These are phyloP conservation scores for Morpho deidamia DNA, from an alignment of 2,888 invertebrate genomes.

Conservation along the genomic window DNA sequence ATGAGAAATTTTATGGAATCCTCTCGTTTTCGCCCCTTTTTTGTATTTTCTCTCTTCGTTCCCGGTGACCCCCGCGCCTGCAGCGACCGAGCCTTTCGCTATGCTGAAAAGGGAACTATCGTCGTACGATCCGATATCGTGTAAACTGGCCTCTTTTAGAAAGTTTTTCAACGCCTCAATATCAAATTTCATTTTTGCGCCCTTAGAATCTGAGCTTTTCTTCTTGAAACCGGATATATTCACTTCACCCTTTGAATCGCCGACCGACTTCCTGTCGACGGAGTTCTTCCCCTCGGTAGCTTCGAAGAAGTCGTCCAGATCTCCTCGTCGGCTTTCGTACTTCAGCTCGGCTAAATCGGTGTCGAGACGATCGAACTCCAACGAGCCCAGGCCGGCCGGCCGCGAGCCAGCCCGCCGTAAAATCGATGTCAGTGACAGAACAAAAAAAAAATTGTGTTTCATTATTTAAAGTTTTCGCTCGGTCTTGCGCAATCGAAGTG, in stretches of 20 bases:
- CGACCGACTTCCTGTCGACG: constrained; percentile 15
- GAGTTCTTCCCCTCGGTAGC: constrained; percentile 36
- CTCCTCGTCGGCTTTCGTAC: constrained; percentile 55
- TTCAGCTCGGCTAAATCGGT: constrained; percentile 47
- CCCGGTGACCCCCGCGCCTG: constrained; percentile 56
- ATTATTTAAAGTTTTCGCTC: constrained; percentile 46
- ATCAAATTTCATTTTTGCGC: constrained; percentile 43
- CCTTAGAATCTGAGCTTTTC: constrained; percentile 44
- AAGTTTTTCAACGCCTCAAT: constrained; percentile 51
- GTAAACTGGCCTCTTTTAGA: constrained; percentile 43
- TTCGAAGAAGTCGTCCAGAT: constrained; percentile 48
- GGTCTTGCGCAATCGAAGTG: constrained; percentile 60
- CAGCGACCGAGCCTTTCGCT: constrained; percentile 52
- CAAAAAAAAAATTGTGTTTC: constrained; percentile 49
- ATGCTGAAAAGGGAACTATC: constrained; percentile 59
- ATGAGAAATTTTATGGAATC: constrained; percentile 77
- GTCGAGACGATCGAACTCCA: constrained; percentile 52
- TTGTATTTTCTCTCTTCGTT: constrained; percentile 68
- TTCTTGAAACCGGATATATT: constrained; percentile 48
- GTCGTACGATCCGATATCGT: constrained; percentile 49
- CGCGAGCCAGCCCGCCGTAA: constrained; percentile 44
- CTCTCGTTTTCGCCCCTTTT: constrained; percentile 77
- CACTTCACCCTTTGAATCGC: constrained; percentile 31
- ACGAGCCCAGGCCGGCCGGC: constrained; percentile 41
- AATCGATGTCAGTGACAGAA: constrained; percentile 45